Conservation (phyloP, 2,797 vertebrate species). For the Holocentrus rufus region DNA sequence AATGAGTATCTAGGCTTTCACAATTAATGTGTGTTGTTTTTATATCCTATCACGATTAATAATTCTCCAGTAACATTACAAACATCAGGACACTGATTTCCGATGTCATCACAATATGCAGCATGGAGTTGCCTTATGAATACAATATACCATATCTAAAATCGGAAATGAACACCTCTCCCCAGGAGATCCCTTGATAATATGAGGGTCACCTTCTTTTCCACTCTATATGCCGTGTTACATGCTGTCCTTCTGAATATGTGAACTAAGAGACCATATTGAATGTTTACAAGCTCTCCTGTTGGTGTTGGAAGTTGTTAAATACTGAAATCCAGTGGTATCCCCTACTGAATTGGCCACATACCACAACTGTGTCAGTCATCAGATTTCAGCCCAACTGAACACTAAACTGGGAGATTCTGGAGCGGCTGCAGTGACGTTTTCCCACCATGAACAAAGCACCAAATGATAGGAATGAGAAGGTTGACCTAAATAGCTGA, state of each 20-base stretch:
- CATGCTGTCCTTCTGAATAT: not conserved
- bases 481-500: constrained; percentile 17
- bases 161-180: too few species aligned
- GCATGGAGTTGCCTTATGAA: too few species aligned
- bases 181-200: too few species aligned
- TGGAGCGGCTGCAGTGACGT: not conserved
- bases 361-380: constrained; percentile 29
- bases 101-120: not conserved
- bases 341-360: not conserved
- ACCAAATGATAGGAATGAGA: not conserved
- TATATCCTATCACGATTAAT: too few species aligned
- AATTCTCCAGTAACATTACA: not conserved
- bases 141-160: too few species aligned
- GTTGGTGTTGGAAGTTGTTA: not conserved
- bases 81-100: not conserved
- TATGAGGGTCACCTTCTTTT: constrained; percentile 17
- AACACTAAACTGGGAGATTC: not conserved
- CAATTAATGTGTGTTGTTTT: too few species aligned
- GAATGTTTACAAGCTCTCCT: not conserved
- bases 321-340: not conserved
- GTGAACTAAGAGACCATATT: too few species aligned
- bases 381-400: not conserved
- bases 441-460: constrained; percentile 14
- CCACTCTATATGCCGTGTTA: not conserved
- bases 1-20: too few species aligned